Base-by-base conservation (phyloP, 2,888 invertebrate species). In the Leucoma salicis region DNA sequence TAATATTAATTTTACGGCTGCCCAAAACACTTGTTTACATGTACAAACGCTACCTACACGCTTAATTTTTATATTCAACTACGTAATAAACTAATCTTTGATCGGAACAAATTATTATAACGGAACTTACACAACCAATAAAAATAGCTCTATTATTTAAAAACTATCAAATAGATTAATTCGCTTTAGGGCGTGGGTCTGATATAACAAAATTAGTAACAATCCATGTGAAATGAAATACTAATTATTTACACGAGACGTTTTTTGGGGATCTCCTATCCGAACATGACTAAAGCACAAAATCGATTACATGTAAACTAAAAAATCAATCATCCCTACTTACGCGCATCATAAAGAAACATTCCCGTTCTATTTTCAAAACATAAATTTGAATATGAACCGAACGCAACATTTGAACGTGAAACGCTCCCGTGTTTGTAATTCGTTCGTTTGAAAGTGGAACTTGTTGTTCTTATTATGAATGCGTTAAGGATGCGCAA, bases 401-500 rank as follows among this genome's bases (percentile, higher is more conserved):
- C 68, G 71, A 70, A 66, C 57, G 65, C 63, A 63, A 64, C 74
- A 74, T 68, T 70, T 66, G 68, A 71, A 70, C 66, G 70, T 68
- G 72, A 74, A 82, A 77, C 72, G 79, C 79, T 76, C 74, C 77
- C 57, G 75, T 78, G 82, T 84, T 83, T 78, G 78, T 77, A 71
- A 80, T 82, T 77, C 78, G 78, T 76, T 70, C 72, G 75, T 83
- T 80, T 78, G 77, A 71, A 83, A 82, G 80, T 74, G 77, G 76
- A 79, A 75, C 82, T 78, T 82, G 76, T 80, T 81, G 78, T 84
- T 85, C 81, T 84, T 85, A 82, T 84, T 85, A 78, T 82, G 83
- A 84, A 82, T 83, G 79, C 78, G 80, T 74, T 78, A 83, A 85
- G 86, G 87, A 87, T 86, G 86, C 86, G 80, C 82, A 70, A 74